Evolutionary conservation across 1,140 invertebrate genomes (phyloP).

Genomic region (Drosophila funebris): DNA sequence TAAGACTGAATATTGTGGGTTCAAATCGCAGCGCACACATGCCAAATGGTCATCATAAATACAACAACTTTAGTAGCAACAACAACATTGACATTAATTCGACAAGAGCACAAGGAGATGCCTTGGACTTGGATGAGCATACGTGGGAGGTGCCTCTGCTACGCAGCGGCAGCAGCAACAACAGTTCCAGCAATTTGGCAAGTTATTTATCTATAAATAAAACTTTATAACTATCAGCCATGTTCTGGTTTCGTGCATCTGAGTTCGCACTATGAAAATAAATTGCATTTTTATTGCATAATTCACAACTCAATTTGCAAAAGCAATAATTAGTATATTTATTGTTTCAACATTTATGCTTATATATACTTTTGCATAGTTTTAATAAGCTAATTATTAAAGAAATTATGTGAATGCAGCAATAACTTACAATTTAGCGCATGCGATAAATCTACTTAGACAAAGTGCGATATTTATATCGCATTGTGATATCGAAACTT

Average conservation of each 20-base stretch:
- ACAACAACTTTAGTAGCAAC: slow-evolving; percentile 9
- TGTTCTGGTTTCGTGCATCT: not conserved
- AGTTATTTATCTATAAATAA: slow-evolving; percentile 11
- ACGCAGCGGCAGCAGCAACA: slow-evolving; percentile 32
- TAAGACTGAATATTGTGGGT: slow-evolving; percentile 49
- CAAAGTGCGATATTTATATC: too few species aligned
- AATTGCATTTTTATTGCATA: too few species aligned
- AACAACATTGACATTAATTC: slow-evolving; percentile 10
- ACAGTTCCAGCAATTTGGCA: slow-evolving; percentile 40
- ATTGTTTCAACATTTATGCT: too few species aligned
- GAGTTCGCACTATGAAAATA: too few species aligned
- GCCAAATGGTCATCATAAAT: slow-evolving; percentile 46
- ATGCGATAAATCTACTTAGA: too few species aligned
- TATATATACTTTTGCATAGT: too few species aligned
- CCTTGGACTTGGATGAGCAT: slow-evolving; percentile 56
- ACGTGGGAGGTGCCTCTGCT: slow-evolving; percentile 75
- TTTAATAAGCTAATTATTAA: too few species aligned
- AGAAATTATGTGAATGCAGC: too few species aligned
- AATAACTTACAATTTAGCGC: too few species aligned
- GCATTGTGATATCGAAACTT: too few species aligned
- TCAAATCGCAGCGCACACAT: slow-evolving; percentile 17
- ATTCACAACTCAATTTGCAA: too few species aligned
- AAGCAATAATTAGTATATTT: not conserved
- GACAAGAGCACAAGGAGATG: slow-evolving; percentile 6
- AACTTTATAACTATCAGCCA: not conserved